Conservation (phyloP, 2,888 invertebrate genomes). For the Frankliniella fusca region DNA sequence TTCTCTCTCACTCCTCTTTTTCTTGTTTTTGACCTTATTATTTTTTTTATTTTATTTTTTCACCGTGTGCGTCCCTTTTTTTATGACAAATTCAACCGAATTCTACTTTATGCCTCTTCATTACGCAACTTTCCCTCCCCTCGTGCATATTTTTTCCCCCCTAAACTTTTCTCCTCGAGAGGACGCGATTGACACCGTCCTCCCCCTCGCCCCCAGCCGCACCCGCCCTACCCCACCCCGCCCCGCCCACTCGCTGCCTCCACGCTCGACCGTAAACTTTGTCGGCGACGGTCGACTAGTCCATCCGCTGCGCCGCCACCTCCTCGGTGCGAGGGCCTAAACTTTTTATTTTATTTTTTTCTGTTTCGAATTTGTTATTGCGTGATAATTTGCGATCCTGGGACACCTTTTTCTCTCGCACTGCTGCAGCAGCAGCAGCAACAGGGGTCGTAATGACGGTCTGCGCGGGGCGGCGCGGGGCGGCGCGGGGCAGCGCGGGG, state of each 20-base stretch:
- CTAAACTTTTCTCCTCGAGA: background rate
- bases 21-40: background rate
- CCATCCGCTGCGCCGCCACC: too few relatives aligned
- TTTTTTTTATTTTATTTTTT: background rate
- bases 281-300: too few relatives aligned
- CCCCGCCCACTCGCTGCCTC: too few relatives aligned
- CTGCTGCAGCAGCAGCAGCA: too few relatives aligned
- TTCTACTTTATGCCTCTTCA: background rate
- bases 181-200: background rate
- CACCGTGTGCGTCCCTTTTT: background rate
- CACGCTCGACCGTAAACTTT: too few relatives aligned
- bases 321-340: too few relatives aligned
- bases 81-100: background rate
- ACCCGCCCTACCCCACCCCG: too few relatives aligned
- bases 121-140: background rate
- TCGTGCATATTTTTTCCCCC: background rate
- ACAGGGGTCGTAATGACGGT: too few relatives aligned
- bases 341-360: too few relatives aligned
- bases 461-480: background rate
- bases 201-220: too few relatives aligned
- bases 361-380: background rate
- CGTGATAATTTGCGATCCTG: background rate
- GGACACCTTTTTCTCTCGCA: too few relatives aligned
- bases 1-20: background rate
- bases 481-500: too few relatives aligned